These are phyloP conservation scores for Enteromius radiatus DNA, from an alignment of 2,797 vertebrate species.

Conservation along the genomic window DNA sequence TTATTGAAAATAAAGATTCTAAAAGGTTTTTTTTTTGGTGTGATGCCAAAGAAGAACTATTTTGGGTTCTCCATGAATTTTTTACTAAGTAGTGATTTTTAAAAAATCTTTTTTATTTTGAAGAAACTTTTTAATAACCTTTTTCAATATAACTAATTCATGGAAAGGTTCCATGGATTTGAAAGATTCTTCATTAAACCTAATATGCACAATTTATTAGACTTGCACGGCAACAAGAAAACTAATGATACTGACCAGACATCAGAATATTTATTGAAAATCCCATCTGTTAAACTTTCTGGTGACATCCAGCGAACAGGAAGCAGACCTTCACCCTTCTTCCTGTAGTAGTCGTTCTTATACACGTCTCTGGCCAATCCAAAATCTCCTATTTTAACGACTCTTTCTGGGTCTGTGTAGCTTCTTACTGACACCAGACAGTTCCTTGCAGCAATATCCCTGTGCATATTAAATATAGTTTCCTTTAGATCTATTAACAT, in stretches of 20 bases:
- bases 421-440: slow-evolving; percentile 79
- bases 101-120: not conserved
- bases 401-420: slow-evolving; percentile 64
- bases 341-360: slow-evolving; percentile 82
- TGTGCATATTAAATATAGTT: slow-evolving; percentile 49
- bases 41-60: not conserved
- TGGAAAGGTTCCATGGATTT: not conserved
- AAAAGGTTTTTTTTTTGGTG: not conserved
- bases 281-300: slow-evolving; percentile 79
- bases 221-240: not conserved
- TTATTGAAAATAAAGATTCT: not conserved
- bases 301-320: slow-evolving; percentile 84
- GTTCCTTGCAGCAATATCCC: slow-evolving; percentile 81
- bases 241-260: slow-evolving; percentile 74
- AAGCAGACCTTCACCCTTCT: slow-evolving; percentile 79
- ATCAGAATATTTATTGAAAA: slow-evolving; percentile 79
- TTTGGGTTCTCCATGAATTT: not conserved
- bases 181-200: not conserved
- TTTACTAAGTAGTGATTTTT: not conserved
- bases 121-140: not conserved
- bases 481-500: not conserved
- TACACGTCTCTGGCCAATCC: slow-evolving; percentile 80
- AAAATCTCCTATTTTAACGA: slow-evolving; percentile 81
- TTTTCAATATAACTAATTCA: not conserved
- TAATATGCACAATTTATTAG: no score